Percentiles rank a stretch among this genome's conserved stretches.
Conservation (phyloP, 1,140 invertebrate species). For the Capitella teleta region DNA sequence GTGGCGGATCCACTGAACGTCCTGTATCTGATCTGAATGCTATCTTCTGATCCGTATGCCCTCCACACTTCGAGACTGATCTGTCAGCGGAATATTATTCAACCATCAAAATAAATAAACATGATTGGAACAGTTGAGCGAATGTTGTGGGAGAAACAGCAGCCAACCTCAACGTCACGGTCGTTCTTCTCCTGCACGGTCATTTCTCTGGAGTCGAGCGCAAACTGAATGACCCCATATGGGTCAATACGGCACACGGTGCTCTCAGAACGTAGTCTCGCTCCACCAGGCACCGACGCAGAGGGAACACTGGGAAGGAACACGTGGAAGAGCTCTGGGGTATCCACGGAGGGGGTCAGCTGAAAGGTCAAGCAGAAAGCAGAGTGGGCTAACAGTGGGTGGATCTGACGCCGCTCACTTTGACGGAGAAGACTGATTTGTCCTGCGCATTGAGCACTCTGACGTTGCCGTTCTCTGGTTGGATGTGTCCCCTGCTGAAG, state of each 20-base stretch:
- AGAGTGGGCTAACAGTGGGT: not conserved
- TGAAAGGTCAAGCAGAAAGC: slow-evolving; percentile 8
- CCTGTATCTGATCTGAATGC: slow-evolving; percentile 23
- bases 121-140: too few species aligned
- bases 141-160: too few species aligned
- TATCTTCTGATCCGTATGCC: slow-evolving; percentile 27
- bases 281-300: slow-evolving; percentile 26
- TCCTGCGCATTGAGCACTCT: slow-evolving; percentile 22
- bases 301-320: slow-evolving; percentile 23
- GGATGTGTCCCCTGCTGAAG: slow-evolving; percentile 19
- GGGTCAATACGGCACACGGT: slow-evolving; percentile 24
- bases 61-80: slow-evolving; percentile 23
- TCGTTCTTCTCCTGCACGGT: slow-evolving; percentile 10
- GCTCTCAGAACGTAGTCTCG: slow-evolving; percentile 15
- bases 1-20: slow-evolving; percentile 19
- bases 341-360: slow-evolving; percentile 15
- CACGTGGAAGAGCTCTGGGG: slow-evolving; percentile 27
- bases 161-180: not conserved
- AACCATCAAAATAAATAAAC: too few species aligned
- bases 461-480: slow-evolving; percentile 17
- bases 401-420: slow-evolving; percentile 14
- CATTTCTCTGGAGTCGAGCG: slow-evolving; percentile 20
- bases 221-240: slow-evolving; percentile 28
- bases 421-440: slow-evolving; percentile 18
- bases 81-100: slow-evolving; percentile 14